Base-by-base conservation (phyloP, 2,888 invertebrate species). In the Mechanitis mazaeus region DNA sequence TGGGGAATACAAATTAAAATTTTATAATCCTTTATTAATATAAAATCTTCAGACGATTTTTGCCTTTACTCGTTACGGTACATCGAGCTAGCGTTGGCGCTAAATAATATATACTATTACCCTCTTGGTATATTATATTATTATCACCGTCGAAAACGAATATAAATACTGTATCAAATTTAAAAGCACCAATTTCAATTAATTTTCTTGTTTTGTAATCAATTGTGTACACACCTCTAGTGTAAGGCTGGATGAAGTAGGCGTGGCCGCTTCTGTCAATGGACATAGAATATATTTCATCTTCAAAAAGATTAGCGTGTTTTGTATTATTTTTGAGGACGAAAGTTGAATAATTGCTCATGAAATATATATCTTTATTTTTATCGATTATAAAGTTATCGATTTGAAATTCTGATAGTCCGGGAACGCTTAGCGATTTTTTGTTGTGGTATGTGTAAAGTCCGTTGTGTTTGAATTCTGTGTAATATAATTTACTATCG, bases 371-470 rank as follows among this genome's bases (percentile, higher is more conserved):
- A 60, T 86, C 81, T 3, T 76, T 76, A 9, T 65, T 68, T 64
- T 78, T 76, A 66, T 85, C 86, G 45, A 86, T 69, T 3, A 85
- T 74, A 53, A 86, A 86, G 68, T 86, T 83, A 58, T 86, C 85
- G 46, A 87, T 79, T 35, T 71, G 71, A 58, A 73, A 84, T 59
- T 78, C 73, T 2, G 78, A 72, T 45, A 84, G 46, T 2, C 76
- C 70, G 3, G 69, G 28, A 3, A 85, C 68, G 9, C 67, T 69
- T 57, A 70, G 74, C 0, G 76, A 72, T 68, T 75, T 75, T 50
- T 75, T 79, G 59, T 79, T 76, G 2, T 77, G 75, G 2, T 74
- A 74, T 0, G 69, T 75, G 45, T 69, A 77, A 0, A 86, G 66
- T 0, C 86, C 86, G 65, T 77, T 79, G 1, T 68, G 74, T 66